phyloP scores from a whole-genome alignment of 2,113 vertebrate species.

The Coryphaenoides rupestris region DNA sequence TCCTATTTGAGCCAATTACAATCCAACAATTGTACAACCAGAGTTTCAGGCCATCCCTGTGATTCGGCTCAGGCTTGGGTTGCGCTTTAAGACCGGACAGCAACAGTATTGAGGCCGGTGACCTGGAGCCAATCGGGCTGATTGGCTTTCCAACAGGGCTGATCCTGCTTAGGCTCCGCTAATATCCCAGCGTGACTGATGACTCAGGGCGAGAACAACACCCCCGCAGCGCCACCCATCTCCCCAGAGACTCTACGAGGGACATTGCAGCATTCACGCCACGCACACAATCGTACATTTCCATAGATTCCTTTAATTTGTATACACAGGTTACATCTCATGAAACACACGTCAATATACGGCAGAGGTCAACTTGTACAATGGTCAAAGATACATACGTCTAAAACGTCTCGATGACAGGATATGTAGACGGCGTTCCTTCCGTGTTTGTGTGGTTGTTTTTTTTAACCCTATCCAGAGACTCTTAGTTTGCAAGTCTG shows the following conservation, averaged over 20 bases:
- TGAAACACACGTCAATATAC: constrained; percentile 39
- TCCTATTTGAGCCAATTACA: no score
- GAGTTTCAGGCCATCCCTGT: no score
- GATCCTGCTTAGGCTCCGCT: constrained; percentile 72
- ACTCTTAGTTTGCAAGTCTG: no score
- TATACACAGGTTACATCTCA: constrained; percentile 54
- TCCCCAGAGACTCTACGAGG: neutral
- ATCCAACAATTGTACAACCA: no score
- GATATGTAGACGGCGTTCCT: constrained; percentile 14
- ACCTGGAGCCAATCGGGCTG: constrained; percentile 62
- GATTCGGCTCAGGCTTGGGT: no score
- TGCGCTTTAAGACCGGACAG: constrained; percentile 22
- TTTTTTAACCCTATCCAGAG: neutral
- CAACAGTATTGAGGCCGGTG: constrained; percentile 34
- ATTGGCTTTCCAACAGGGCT: constrained; percentile 68
- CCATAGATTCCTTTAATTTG: constrained; percentile 63
- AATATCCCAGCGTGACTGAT: constrained; percentile 60
- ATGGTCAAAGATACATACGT: constrained; percentile 35
- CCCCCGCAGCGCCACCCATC: no score
- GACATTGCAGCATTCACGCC: neutral
- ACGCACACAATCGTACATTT: constrained; percentile 12
- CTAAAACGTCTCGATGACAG: constrained; percentile 43
- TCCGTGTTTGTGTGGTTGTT: no score
- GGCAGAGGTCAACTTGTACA: constrained; percentile 41
- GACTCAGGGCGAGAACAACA: constrained; percentile 36